Evolutionary conservation across 2,113 vertebrate species (phyloP), one percentile per base, ranked within the genome.

Genomic region (Anarhynchus alexandrinus): DNA sequence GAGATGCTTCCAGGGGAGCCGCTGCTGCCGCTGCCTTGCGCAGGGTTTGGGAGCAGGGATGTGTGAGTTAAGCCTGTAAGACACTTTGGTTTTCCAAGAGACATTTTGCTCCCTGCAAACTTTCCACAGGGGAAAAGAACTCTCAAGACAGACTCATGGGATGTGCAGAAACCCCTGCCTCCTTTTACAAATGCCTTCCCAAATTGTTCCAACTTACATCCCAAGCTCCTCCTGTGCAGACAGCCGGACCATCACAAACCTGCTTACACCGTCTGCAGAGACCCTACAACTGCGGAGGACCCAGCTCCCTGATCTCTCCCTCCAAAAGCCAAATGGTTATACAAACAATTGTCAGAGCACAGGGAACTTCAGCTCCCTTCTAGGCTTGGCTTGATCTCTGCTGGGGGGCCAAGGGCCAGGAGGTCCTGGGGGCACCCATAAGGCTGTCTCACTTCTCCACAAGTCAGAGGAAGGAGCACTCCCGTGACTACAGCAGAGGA

Each of bases 231-330:
- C 8, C 36, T 43, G 12, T 21, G 51, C 36, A 47, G 65, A 12
- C 25, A n/a, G 62, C 16, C 1, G 1, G 58, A 43, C 22, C 1
- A 1, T 34, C 62, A 52, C 23, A 45, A 69, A 45, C 29, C 4
- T 3, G 18, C 32, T 82, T 42, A 51, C 22, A 22, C 13, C 10
- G 2, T 15, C n/a, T 2, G 2, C 40, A 38, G 66, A 62, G 59
- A 32, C 47, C 23, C 4, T 7, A 9, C 0, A 0, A 22, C 47
- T 9, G 2, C 1, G 1, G 47, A 57, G 54, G 27, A 51, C 23
- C 25, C 54, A n/a, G 40, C 26, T 82, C 38, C 42, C 29, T 1
- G 0, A 27, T 12, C 21, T 57, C 17, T 51, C 45, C 45, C 25
- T 49, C 65, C 3, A 0, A 55, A 14, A 86, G 40, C 52, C n/a